phyloP scores from a whole-genome alignment of 2,113 vertebrate genomes.

The Chrysochloris asiatica region DNA sequence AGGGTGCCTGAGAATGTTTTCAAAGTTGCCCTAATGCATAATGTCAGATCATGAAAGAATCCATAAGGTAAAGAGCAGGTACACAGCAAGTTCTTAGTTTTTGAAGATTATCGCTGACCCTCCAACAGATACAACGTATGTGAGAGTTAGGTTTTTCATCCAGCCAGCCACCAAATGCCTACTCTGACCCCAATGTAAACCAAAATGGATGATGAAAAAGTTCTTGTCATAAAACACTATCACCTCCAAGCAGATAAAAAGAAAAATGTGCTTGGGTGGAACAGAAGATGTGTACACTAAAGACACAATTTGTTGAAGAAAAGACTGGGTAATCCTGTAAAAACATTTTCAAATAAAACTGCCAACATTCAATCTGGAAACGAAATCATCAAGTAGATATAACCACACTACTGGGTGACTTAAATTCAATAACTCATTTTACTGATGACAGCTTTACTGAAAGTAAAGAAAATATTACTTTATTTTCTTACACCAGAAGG shows the following conservation, averaged over 20 bases:
- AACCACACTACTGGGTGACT: constrained; percentile 27
- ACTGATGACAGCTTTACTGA: constrained; percentile 59
- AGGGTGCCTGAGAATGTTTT: neutral
- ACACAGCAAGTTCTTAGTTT: neutral
- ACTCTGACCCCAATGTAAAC: neutral
- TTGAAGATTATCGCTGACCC: neutral
- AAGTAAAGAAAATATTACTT: constrained; percentile 45
- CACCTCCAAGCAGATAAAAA: neutral
- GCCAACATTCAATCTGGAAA: constrained; percentile 62
- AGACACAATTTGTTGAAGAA: constrained; percentile 2
- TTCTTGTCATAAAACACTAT: neutral
- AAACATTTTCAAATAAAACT: constrained; percentile 53
- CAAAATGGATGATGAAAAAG: neutral
- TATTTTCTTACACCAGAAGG: constrained; percentile 35
- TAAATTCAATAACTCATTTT: constrained; percentile 63
- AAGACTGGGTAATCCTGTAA: constrained; percentile 32
- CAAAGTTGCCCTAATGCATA: neutral
- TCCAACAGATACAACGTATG: neutral
- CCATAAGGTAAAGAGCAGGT: neutral
- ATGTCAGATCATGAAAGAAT: no score
- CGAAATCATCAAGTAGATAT: constrained; percentile 38
- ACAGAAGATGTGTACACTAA: neutral
- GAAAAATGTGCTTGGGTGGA: neutral
- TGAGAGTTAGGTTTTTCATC: neutral
- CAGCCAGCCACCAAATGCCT: neutral